Evolutionary conservation across 2,797 vertebrate species (phyloP).

Genomic region (Crenichthys baileyi): DNA sequence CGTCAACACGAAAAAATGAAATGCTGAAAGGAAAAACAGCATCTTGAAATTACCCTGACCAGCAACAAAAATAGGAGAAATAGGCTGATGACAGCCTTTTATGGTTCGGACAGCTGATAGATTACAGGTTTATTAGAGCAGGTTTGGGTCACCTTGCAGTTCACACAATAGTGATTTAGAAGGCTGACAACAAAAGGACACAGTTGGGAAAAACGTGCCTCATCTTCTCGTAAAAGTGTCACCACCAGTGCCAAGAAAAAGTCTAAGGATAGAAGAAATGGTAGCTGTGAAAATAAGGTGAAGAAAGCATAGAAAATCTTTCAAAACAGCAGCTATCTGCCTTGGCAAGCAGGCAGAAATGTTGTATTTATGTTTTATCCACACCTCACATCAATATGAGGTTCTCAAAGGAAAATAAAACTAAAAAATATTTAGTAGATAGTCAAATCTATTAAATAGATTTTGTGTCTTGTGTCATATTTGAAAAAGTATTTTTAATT

Average conservation of each 20-base stretch:
- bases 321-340: neutral
- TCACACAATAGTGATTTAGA: conserved; percentile 48
- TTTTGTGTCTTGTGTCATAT: neutral
- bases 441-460: neutral
- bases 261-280: neutral
- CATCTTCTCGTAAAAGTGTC: conserved; percentile 1
- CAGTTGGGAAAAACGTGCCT: conserved; percentile 18
- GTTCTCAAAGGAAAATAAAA: neutral
- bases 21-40: neutral
- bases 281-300: neutral
- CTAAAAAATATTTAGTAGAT: no score
- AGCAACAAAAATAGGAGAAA: neutral
- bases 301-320: neutral
- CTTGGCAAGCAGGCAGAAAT: neutral
- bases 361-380: neutral
- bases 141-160: conserved; percentile 41
- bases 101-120: conserved; percentile 42
- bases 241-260: conserved; percentile 6
- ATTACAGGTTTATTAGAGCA: conserved; percentile 48
- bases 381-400: neutral
- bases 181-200: conserved; percentile 43
- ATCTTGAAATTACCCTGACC: conserved; percentile 40
- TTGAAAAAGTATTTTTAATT: neutral
- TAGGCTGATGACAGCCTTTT: conserved; percentile 38
- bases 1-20: conserved; percentile 14